Evolutionary conservation across 1,140 invertebrate species (phyloP).

Genomic region (Orius insidiosus): DNA sequence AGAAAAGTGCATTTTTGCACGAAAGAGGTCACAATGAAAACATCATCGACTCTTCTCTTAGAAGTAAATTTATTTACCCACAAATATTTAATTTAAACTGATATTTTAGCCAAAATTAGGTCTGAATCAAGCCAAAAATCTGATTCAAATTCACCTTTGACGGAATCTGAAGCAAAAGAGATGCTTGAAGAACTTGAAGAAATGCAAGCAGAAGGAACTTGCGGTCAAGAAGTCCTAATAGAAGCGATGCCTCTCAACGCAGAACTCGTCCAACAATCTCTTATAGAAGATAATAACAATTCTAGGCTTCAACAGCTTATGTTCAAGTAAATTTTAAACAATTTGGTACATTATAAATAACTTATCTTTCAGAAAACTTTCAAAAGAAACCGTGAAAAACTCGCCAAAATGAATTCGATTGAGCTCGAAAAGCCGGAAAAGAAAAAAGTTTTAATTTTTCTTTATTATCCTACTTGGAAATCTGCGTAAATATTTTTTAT

Average conservation of each 20-base stretch:
- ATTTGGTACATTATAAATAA: no score
- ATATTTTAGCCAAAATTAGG: no score
- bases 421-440: slow-evolving; percentile 13
- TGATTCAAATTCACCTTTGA: no score
- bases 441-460: slow-evolving; percentile 18
- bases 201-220: not conserved
- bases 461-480: slow-evolving; percentile 20
- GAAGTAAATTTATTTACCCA: no score
- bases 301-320: not conserved
- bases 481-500: slow-evolving; percentile 18
- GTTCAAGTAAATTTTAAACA: not conserved
- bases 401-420: slow-evolving; percentile 18
- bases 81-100: no score
- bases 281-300: not conserved
- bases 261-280: not conserved
- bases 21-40: no score
- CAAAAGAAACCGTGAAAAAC: slow-evolving; percentile 12
- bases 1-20: no score
- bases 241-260: not conserved
- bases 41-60: no score
- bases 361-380: slow-evolving; percentile 1
- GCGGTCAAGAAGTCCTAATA: not conserved
- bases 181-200: not conserved
- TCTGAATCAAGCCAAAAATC: no score
- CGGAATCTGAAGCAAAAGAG: no score